Base-by-base conservation (phyloP, 2,888 invertebrate species). In the Heliconius hortense region DNA sequence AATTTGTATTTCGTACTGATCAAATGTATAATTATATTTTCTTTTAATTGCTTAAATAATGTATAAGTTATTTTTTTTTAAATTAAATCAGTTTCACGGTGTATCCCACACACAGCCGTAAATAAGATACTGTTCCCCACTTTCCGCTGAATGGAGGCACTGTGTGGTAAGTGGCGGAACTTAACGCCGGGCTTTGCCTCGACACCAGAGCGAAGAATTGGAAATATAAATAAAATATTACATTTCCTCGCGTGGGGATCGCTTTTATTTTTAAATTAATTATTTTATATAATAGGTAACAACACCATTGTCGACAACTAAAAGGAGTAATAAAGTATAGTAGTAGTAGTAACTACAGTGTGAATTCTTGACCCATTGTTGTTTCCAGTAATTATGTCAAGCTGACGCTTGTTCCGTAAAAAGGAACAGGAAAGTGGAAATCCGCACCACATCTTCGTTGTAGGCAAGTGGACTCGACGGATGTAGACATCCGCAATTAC, bases 401-500 rank as follows among this genome's bases (percentile, higher is more conserved):
- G 71, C 60, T 35, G 39, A 21, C 7, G 56, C 69, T 69, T 69
- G 69, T 13, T 72, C 56, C 39, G 63, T 75, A 66, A 75, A 80
- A 79, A 81, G 76, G 80, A 81, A 81, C 80, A 81, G 81, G 82
- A 82, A 84, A 81, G 81, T 78, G 82, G 82, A 82, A 79, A 75
- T 81, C 81, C 82, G 80, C 82, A 83, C 81, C 82, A 80, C 82
- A 83, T 84, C 83, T 85, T 84, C 85, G 84, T 84, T 83, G 83
- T 78, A 78, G 48, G 48, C 48, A 18, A 82, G 78, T 77, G 81
- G 78, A 82, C 82, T 82, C 76, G 77, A 77, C 82, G 86, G 88
- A 89, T 84, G 87, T 88, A 86, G 84, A 83, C 83, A 81, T 86
- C 87, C 86, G 85, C 83, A 81, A 80, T 81, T 77, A 80, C 62